phyloP scores from a whole-genome alignment of 2,113 vertebrate genomes.

The Pholis gunnellus region DNA sequence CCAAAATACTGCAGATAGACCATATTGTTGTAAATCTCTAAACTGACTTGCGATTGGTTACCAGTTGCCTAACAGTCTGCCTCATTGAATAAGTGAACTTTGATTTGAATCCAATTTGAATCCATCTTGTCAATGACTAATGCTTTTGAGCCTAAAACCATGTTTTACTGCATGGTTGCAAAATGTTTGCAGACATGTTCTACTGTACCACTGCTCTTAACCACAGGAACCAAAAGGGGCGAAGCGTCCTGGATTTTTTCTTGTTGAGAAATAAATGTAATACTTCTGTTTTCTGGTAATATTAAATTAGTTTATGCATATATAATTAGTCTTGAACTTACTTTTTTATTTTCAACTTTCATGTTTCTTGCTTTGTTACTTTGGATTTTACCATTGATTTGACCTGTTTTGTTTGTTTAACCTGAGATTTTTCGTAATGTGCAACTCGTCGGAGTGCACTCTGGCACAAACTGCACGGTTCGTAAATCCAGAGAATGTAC shows the following conservation, averaged over 20 bases:
- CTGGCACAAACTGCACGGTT: too few species aligned
- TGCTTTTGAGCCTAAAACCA: neutral
- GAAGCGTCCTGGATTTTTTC: neutral
- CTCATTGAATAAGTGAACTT: neutral
- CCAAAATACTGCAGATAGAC: neutral
- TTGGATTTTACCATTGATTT: neutral
- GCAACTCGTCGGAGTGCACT: too few species aligned
- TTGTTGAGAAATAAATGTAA: neutral
- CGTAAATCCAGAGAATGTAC: too few species aligned
- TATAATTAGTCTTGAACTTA: neutral
- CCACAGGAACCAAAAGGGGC: neutral
- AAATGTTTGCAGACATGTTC: neutral
- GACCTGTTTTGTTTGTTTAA: neutral
- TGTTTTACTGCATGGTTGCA: neutral
- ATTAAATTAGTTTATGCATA: conserved; percentile 2
- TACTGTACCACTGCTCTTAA: neutral
- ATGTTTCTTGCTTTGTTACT: conserved; percentile 6
- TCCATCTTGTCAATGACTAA: neutral
- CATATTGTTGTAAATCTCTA: neutral
- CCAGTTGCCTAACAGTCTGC: neutral
- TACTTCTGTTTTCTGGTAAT: neutral
- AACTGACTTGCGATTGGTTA: conserved; percentile 4
- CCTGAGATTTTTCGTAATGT: neutral
- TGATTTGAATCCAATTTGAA: neutral
- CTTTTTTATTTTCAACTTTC: neutral